These are phyloP conservation scores for Manis javanica DNA, from an alignment of 2,797 vertebrate genomes.

Conservation along the genomic window DNA sequence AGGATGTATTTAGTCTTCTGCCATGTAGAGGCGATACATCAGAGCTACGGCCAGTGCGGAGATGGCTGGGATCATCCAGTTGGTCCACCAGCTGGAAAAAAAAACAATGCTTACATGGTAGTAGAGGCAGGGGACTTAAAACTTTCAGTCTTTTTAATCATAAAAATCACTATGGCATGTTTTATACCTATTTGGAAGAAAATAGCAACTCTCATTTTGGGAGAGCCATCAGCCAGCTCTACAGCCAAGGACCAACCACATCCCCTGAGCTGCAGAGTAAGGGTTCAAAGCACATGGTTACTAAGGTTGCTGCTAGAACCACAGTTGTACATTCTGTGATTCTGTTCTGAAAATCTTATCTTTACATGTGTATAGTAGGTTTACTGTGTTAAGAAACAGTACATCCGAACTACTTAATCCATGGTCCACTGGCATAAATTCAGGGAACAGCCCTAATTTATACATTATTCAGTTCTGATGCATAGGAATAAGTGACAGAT, in stretches of 20 bases:
- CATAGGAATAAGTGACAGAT: not conserved
- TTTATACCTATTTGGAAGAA: not conserved
- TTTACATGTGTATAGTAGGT: not conserved
- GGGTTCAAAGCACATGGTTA: rapidly evolving
- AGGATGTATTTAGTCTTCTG: constrained; percentile 82
- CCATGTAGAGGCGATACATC: constrained; percentile 90
- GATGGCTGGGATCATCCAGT: constrained; percentile 92
- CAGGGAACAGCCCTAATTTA: not conserved
- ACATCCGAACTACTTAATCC: not conserved
- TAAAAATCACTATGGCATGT: not conserved
- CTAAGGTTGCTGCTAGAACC: too few species aligned
- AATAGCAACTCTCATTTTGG: not conserved
- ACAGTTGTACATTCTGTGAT: too few species aligned
- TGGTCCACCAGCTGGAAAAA: constrained; percentile 91
- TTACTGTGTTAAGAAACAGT: not conserved
- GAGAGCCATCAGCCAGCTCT: not conserved
- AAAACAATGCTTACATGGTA: not conserved
- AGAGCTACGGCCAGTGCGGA: constrained; percentile 89
- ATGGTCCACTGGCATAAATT: not conserved
- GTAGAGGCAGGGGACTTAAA: not conserved
- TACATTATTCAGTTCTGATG: not conserved
- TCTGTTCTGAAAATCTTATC: not conserved
- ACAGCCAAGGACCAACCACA: rapidly evolving
- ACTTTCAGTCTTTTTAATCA: too few species aligned
- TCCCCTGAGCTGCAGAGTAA: not conserved